These are phyloP conservation scores for Rhynchophorus ferrugineus DNA, from an alignment of 1,140 invertebrate genomes.

Conservation along the genomic window DNA sequence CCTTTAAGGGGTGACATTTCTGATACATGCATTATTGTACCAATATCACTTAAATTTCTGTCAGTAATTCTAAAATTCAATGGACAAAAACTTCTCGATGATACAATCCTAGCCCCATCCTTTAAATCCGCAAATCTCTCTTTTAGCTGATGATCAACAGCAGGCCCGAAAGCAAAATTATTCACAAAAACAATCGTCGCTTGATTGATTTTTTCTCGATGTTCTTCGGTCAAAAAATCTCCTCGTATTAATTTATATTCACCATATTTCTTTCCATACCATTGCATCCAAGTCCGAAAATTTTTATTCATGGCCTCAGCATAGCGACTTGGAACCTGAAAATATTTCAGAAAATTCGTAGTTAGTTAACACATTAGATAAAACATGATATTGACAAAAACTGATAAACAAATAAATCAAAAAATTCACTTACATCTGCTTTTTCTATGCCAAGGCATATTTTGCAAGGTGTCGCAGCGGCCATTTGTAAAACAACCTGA, in stretches of 20 bases:
- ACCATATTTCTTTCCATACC: conserved; percentile 91
- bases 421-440: conserved; percentile 64
- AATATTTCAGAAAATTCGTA: background rate
- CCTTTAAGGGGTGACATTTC: conserved; percentile 91
- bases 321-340: conserved; percentile 70
- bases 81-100: conserved; percentile 97
- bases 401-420: background rate
- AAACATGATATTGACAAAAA: background rate
- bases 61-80: conserved; percentile 96
- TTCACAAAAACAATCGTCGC: conserved; percentile 96
- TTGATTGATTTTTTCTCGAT: conserved; percentile 84
- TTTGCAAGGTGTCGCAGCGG: conserved; percentile 84
- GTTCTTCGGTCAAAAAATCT: conserved; percentile 86
- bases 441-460: conserved; percentile 93
- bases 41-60: conserved; percentile 81
- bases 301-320: conserved; percentile 83
- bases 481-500: conserved; percentile 96
- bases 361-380: background rate
- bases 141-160: conserved; percentile 94
- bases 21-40: conserved; percentile 96
- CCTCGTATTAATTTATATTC: conserved; percentile 89
- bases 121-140: conserved; percentile 92
- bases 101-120: conserved; percentile 93
- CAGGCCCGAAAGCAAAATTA: conserved; percentile 97
- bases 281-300: conserved; percentile 91